Base-by-base conservation (phyloP, 2,797 vertebrate species). In the Saxicola maurus region DNA sequence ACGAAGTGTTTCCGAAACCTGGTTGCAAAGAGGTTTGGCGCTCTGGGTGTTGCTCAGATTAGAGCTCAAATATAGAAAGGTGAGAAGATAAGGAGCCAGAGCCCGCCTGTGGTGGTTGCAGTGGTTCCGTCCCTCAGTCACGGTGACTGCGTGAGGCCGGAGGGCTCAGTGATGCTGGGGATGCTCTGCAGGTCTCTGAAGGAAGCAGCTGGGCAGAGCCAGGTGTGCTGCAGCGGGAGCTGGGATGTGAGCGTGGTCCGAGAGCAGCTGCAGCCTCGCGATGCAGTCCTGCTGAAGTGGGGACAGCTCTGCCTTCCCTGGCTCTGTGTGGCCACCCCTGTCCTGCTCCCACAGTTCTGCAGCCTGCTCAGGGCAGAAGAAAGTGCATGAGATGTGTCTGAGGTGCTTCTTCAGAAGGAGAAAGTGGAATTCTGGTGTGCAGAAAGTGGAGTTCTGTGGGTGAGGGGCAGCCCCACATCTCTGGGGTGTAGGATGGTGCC, bases 61-160 rank as follows among this genome's bases (percentile, higher is more conserved):
- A 42, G 57, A 86, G 60, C 4, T 74, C 57, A n/a, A 38, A 21
- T 7, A 37, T 7, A 57, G 68, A 55, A 51, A 85, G 82, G 77
- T 80, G 76, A 55, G 40, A n/a, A 27, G 65, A 72, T 68, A 33
- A 85, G 13, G 71, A 59, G 59, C 0, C 0, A 15, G 81, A 76
- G 60, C 59, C 11, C 0, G 5, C 35, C 3, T 5, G 18, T 3
- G 52, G 55, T 17, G 64, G 64, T 11, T 56, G 68, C 30, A 4
- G 69, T 1, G 49, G 57, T 57, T 31, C 10, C 23, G 8, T 52
- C 27, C 73, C 67, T 37, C n/a, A 0, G 11, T 3, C 11, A 1
- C 30, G 2, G 53, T 8, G 33, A 0, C 43, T 20, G 1, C 0
- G 1, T 2, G 2, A 33, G 48, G 67, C 12, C 1, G 2, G 25